phyloP scores from a whole-genome alignment of 2,888 invertebrate genomes.

The Diploptera punctata region DNA sequence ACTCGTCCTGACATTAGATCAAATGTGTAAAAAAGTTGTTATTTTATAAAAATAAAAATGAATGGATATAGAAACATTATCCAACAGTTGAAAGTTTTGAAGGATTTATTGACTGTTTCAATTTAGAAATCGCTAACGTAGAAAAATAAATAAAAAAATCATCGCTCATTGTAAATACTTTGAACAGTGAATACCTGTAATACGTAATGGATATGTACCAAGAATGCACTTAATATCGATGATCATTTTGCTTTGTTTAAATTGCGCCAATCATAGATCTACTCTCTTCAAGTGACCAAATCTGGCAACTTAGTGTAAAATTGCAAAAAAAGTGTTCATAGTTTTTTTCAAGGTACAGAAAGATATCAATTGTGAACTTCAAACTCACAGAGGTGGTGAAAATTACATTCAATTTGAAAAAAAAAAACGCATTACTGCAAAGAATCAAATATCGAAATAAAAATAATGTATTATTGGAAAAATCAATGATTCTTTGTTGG shows the following conservation, averaged over 20 bases:
- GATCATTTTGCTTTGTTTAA: neutral
- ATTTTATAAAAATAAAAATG: neutral
- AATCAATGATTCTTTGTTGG: too few relatives aligned
- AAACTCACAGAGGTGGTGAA: too few relatives aligned
- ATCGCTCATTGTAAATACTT: neutral
- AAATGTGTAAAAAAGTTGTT: neutral
- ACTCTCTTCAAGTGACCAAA: too few relatives aligned
- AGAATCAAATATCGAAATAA: too few relatives aligned
- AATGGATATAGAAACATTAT: neutral
- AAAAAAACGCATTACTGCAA: too few relatives aligned
- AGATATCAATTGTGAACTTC: too few relatives aligned
- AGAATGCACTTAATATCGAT: neutral
- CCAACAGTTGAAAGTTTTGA: conserved; percentile 1
- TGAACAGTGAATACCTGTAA: neutral
- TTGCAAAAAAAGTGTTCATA: too few relatives aligned
- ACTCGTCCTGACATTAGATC: neutral
- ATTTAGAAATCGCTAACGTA: neutral
- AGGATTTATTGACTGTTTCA: neutral
- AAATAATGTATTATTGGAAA: too few relatives aligned
- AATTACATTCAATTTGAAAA: too few relatives aligned
- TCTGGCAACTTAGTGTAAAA: too few relatives aligned
- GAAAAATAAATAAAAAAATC: neutral
- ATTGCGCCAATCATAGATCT: too few relatives aligned
- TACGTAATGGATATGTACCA: neutral
- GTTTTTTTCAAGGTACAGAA: too few relatives aligned